Conservation (phyloP, 2,888 invertebrate genomes). For the Parelbella ahira region DNA sequence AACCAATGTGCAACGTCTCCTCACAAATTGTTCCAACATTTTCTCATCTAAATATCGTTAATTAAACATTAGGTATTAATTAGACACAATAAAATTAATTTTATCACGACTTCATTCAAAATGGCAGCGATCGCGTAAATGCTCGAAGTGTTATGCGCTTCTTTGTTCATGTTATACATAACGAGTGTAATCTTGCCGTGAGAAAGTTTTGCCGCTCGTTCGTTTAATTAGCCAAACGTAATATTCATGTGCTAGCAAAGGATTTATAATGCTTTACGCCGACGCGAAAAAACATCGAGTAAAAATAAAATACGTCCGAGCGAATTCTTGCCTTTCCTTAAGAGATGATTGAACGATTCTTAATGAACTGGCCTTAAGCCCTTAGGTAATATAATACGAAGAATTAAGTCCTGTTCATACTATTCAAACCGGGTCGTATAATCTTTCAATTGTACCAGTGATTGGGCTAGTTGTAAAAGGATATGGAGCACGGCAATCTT, state of each 20-base stretch:
- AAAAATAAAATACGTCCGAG: constrained; percentile 33
- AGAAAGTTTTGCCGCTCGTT: constrained; percentile 23
- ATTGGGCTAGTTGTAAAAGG: constrained; percentile 36
- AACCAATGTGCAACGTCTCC: no score
- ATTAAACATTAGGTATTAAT: no score
- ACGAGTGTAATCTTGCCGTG: constrained; percentile 18
- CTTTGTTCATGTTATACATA: constrained; percentile 12
- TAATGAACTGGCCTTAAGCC: constrained; percentile 64
- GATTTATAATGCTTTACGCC: constrained; percentile 26
- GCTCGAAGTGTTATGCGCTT: constrained; percentile 4
- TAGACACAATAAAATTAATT: no score
- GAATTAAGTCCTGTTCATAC: constrained; percentile 48
- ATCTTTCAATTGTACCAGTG: constrained; percentile 39
- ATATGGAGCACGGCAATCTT: constrained; percentile 29
- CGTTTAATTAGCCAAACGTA: constrained; percentile 24
- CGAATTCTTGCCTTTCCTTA: constrained; percentile 43
- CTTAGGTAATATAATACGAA: constrained; percentile 54
- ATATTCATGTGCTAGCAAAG: constrained; percentile 26
- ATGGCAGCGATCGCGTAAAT: not conserved
- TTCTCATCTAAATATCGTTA: no score
- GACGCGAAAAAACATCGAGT: constrained; percentile 32
- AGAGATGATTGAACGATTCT: constrained; percentile 64
- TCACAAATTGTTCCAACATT: no score
- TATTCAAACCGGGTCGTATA: constrained; percentile 37
- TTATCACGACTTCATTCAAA: no score